Conservation (phyloP, 2,797 vertebrate genomes). For the Semotilus atromaculatus region DNA sequence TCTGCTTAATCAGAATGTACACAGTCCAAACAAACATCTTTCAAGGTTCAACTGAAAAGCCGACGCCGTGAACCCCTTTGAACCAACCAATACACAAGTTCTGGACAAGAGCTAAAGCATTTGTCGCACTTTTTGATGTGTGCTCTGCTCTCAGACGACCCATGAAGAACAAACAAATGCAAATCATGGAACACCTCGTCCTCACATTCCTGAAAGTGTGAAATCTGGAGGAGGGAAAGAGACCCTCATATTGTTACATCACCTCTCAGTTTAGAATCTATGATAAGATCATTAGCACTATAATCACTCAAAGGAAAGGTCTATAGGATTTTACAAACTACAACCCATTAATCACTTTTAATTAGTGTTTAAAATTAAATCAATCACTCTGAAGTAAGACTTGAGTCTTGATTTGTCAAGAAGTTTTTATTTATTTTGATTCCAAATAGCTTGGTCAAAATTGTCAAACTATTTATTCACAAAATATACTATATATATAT, state of each 20-base stretch:
- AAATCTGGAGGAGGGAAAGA: conserved; percentile 17
- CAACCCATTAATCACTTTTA: conserved; percentile 29
- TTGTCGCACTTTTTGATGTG: conserved; percentile 31
- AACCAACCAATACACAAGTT: conserved; percentile 70
- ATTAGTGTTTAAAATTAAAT: conserved; percentile 12
- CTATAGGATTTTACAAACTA: not conserved
- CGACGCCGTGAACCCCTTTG: conserved; percentile 68
- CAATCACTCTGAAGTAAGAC: not conserved
- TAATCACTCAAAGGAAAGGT: not conserved
- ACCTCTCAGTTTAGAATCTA: not conserved
- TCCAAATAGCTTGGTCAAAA: not conserved
- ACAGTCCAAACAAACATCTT: conserved; percentile 20
- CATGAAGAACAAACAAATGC: conserved; percentile 66
- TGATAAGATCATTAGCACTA: conserved; percentile 18
- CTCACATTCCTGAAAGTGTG: conserved; percentile 42
- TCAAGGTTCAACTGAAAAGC: conserved; percentile 52
- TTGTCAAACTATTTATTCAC: not conserved
- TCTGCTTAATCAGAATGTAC: not conserved
- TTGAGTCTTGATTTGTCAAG: not conserved
- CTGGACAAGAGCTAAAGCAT: conserved; percentile 37
- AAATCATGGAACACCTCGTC: conserved; percentile 38
- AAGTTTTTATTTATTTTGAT: not conserved
- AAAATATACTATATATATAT: too few species aligned
- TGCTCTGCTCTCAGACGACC: conserved; percentile 10
- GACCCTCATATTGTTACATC: not conserved